Conservation (phyloP, 2,888 invertebrate species). For the Tanypteryx hageni region DNA sequence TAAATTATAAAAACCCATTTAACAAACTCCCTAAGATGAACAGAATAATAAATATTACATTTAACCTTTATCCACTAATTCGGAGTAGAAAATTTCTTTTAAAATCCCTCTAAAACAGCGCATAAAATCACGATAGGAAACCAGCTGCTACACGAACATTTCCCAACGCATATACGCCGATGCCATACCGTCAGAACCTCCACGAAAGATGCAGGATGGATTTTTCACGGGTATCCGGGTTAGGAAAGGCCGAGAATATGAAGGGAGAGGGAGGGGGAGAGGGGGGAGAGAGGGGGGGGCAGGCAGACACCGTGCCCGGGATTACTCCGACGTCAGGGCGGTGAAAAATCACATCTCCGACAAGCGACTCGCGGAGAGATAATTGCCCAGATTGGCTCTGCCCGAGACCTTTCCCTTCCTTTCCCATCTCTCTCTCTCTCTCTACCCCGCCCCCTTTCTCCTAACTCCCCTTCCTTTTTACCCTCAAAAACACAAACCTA, state of each 20-base stretch:
- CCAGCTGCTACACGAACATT: not conserved
- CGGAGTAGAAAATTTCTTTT: no score
- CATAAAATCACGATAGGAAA: no score
- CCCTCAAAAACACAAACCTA: not conserved
- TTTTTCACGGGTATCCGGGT: constrained; percentile 27
- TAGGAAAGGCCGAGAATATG: not conserved
- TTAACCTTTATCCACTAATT: no score
- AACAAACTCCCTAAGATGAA: no score
- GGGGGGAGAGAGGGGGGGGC: not conserved
- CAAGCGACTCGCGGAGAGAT: constrained; percentile 1
- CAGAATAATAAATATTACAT: no score
- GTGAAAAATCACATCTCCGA: constrained; percentile 39
- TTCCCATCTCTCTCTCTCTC: not conserved
- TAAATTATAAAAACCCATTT: no score
- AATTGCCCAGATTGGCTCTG: constrained; percentile 52
- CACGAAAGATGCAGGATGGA: not conserved
- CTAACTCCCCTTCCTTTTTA: not conserved
- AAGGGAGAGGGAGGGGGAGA: not conserved
- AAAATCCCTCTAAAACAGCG: no score
- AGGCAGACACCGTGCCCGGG: not conserved
- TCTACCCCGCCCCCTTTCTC: not conserved
- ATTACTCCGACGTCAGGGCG: not conserved
- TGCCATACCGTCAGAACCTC: not conserved
- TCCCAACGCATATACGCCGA: not conserved
- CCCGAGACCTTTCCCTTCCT: not conserved